Percentiles rank a stretch among this genome's conserved stretches.
These are phyloP conservation scores for Gallinago paraguaiae DNA, from an alignment of 2,113 vertebrate genomes.

Conservation along the genomic window DNA sequence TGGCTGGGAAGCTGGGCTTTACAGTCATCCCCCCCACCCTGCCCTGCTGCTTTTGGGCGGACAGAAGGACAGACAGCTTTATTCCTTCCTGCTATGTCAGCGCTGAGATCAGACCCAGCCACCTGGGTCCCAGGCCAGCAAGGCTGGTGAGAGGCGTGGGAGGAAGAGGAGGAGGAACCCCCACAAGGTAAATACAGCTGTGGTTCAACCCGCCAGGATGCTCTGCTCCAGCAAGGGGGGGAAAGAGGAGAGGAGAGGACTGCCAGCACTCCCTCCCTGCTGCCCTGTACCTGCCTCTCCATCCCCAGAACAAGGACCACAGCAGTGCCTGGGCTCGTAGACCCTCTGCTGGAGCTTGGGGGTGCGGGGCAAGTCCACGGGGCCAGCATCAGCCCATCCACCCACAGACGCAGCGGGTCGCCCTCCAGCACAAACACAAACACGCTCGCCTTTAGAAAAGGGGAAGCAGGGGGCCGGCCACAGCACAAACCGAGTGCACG, in stretches of 20 bases:
- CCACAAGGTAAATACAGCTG: constrained; percentile 16
- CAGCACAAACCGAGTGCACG: accelerated
- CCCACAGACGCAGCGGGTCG: accelerated
- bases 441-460: not conserved
- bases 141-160: not conserved
- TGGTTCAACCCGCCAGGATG: accelerated
- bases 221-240: accelerated
- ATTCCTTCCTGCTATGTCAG: not conserved
- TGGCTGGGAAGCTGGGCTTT: not conserved
- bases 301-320: not conserved
- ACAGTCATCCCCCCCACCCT: not conserved
- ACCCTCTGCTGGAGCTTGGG: not conserved
- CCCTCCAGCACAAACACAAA: not conserved
- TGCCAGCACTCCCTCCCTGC: not conserved
- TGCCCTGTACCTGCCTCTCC: not conserved
- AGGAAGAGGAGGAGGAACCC: not conserved
- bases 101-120: not conserved
- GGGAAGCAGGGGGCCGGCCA: not conserved
- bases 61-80: not conserved
- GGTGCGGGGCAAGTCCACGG: accelerated
- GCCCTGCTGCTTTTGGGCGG: not conserved
- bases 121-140: not conserved
- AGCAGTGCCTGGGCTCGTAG: not conserved
- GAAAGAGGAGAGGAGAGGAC: not conserved
- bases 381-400: not conserved